phyloP scores from a whole-genome alignment of 2,797 vertebrate genomes.

The Tenualosa ilisha region DNA sequence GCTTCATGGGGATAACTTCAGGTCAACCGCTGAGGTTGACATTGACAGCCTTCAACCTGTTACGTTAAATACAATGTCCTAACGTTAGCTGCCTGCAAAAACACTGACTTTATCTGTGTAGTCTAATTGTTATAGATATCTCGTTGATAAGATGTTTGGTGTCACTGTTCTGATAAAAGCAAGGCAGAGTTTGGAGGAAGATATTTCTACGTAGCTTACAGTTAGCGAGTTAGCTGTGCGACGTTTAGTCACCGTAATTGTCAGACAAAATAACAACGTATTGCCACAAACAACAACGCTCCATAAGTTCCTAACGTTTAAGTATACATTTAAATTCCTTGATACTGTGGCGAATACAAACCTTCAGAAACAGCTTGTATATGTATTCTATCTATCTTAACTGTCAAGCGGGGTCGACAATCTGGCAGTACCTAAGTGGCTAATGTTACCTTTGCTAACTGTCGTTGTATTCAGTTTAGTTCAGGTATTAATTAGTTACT shows the following conservation, averaged over 20 bases:
- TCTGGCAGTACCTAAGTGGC: not conserved
- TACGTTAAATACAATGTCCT: too few relatives aligned
- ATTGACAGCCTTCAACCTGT: not conserved
- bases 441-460: not conserved
- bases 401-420: not conserved
- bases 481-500: not conserved
- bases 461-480: not conserved
- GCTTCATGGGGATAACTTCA: too few relatives aligned
- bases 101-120: too few relatives aligned
- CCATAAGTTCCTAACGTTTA: not conserved
- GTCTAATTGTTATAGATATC: too few relatives aligned
- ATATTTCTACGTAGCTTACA: too few relatives aligned
- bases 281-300: not conserved
- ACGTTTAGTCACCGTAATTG: not conserved
- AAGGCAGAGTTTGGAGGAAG: too few relatives aligned
- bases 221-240: not conserved
- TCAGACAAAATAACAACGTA: not conserved
- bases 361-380: not conserved
- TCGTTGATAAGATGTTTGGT: too few relatives aligned
- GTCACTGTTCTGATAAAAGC: too few relatives aligned
- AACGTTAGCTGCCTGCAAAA: too few relatives aligned
- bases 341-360: not conserved
- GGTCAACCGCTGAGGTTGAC: not conserved
- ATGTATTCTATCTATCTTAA: not conserved
- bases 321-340: not conserved